phyloP scores from a whole-genome alignment of 2,113 vertebrate genomes.

The Catharus bicknelli region DNA sequence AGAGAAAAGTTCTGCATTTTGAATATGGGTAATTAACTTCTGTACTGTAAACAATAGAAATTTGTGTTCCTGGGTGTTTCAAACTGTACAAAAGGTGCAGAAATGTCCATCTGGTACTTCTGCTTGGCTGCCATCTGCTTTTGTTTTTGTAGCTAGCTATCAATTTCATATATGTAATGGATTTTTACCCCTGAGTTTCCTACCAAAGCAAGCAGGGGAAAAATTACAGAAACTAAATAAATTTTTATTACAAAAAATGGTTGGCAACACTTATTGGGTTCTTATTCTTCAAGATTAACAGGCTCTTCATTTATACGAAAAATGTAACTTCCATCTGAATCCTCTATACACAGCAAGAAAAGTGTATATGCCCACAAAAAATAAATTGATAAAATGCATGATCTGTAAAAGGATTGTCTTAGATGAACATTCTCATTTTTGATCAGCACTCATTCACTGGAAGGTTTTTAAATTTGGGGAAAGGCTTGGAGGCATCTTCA shows the following conservation, averaged over 20 bases:
- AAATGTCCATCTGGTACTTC: not conserved
- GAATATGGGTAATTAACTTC: not conserved
- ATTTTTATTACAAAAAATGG: not conserved
- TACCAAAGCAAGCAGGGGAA: not conserved
- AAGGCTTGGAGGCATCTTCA: constrained; percentile 64
- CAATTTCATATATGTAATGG: not conserved
- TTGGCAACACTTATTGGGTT: not conserved
- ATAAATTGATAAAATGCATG: not conserved
- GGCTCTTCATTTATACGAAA: not conserved
- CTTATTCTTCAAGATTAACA: not conserved
- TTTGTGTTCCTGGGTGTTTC: not conserved
- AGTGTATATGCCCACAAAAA: not conserved
- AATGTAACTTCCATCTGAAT: not conserved
- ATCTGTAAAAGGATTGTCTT: not conserved
- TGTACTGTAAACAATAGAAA: not conserved
- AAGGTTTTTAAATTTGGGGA: constrained; percentile 22
- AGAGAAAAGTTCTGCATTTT: not conserved
- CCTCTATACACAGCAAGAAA: not conserved
- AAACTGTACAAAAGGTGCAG: not conserved
- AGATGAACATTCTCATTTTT: not conserved
- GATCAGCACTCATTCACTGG: not conserved
- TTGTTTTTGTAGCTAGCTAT: not conserved
- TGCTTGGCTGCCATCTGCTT: not conserved
- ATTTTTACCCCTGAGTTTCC: not conserved
- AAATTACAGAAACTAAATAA: not conserved